These are phyloP conservation scores for Trichosurus vulpecula DNA, from an alignment of 2,797 vertebrate genomes.

Conservation along the genomic window DNA sequence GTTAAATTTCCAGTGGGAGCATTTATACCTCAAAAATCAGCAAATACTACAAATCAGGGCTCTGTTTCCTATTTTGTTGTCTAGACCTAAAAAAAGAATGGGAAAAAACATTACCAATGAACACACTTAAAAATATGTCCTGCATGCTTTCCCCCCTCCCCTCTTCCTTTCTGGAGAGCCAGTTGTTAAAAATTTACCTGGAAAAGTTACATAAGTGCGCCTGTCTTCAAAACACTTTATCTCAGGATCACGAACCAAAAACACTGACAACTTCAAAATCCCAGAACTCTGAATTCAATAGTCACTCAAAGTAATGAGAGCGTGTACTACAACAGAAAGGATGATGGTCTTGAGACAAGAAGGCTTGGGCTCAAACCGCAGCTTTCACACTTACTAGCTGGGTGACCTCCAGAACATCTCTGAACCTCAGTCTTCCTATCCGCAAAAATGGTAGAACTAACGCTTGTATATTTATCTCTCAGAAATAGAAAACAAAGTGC, in stretches of 20 bases:
- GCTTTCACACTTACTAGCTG: background rate
- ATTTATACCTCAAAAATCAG: background rate
- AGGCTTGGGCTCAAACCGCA: background rate
- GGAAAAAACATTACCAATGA: background rate
- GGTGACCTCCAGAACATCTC: background rate
- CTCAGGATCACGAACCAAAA: background rate
- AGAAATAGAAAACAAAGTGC: background rate
- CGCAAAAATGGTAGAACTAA: background rate
- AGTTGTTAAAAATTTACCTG: background rate
- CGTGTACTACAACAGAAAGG: background rate
- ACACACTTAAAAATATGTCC: background rate
- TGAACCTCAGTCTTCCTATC: background rate
- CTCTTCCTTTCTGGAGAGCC: background rate
- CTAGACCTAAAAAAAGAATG: background rate
- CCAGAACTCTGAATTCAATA: background rate
- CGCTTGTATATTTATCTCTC: background rate
- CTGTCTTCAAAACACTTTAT: background rate
- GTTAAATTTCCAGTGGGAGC: background rate
- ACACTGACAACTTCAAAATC: background rate
- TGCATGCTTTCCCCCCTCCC: accelerated
- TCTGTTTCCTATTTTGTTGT: background rate
- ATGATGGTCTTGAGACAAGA: background rate
- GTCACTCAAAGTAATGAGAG: background rate
- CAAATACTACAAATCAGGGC: background rate
- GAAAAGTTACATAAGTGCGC: background rate